Percentiles rank a stretch among this genome's conserved stretches.
Conservation (phyloP, 1,140 invertebrate species). For the Euwallacea similis region DNA sequence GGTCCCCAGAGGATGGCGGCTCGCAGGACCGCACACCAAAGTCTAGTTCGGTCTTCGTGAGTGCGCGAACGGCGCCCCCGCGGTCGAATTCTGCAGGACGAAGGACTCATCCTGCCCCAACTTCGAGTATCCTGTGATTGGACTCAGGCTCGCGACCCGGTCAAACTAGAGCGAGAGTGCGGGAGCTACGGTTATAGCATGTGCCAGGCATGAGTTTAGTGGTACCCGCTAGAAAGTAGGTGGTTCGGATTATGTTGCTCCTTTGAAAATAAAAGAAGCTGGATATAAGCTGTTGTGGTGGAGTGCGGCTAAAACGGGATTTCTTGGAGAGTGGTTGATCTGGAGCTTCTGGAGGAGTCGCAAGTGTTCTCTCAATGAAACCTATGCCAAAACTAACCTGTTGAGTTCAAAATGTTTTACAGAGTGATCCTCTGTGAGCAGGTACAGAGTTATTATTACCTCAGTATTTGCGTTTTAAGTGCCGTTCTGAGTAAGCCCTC, state of each 20-base stretch:
- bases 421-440: no score
- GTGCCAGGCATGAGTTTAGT: conserved; percentile 32
- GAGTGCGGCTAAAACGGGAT: no score
- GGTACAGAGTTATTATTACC: no score
- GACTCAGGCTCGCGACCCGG: not conserved
- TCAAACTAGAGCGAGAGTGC: conserved; percentile 8
- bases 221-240: conserved; percentile 29
- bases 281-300: no score
- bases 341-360: no score
- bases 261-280: no score
- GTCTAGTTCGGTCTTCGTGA: conserved; percentile 30
- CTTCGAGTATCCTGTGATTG: conserved; percentile 5
- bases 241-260: conserved; percentile 6
- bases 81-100: conserved; percentile 26
- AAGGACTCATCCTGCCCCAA: conserved; percentile 12
- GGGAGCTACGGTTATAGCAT: conserved; percentile 33
- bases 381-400: no score
- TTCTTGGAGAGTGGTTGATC: no score
- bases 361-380: no score
- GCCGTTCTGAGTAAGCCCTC: no score
- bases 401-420: no score
- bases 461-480: no score
- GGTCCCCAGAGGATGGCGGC: conserved; percentile 7
- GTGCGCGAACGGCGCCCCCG: conserved; percentile 23
- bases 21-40: not conserved